phyloP scores from a whole-genome alignment of 2,113 vertebrate species.

The Dicentrarchus labrax region DNA sequence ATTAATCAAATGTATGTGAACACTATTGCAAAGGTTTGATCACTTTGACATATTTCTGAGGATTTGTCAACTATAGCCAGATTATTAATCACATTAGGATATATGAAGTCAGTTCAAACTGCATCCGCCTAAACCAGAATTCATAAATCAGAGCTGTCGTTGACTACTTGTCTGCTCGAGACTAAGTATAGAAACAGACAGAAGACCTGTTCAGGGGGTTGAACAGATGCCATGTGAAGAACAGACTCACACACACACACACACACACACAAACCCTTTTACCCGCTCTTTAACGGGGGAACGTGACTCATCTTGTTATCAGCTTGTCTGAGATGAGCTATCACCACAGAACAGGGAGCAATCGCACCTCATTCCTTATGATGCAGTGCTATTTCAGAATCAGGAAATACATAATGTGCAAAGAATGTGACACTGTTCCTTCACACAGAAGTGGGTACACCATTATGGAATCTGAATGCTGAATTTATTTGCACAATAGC shows the following conservation, averaged over 20 bases:
- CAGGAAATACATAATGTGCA: conserved; percentile 41
- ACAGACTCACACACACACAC: conserved; percentile 37
- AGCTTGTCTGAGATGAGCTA: conserved; percentile 68
- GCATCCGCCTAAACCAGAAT: conserved; percentile 2
- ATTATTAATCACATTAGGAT: neutral
- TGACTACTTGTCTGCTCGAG: conserved; percentile 32
- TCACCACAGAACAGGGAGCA: conserved; percentile 52
- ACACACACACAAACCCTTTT: conserved; percentile 38
- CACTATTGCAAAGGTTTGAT: neutral
- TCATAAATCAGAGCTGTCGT: conserved; percentile 41
- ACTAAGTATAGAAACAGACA: conserved; percentile 74
- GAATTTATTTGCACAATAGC: conserved; percentile 28
- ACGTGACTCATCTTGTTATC: conserved; percentile 77
- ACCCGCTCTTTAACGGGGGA: conserved; percentile 64
- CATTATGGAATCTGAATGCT: conserved; percentile 1
- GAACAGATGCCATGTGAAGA: conserved; percentile 66
- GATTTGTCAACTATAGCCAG: neutral
- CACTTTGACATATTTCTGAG: neutral
- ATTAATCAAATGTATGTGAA: neutral
- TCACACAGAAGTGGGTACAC: conserved; percentile 5
- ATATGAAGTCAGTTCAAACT: conserved; percentile 5
- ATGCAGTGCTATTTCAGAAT: conserved; percentile 64
- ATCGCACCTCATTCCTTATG: conserved; percentile 65
- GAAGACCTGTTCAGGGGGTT: conserved; percentile 53
- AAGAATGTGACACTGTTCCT: conserved; percentile 36